Percentiles rank a stretch among this genome's conserved stretches.
Evolutionary conservation across 2,888 invertebrate genomes (phyloP).

Genomic region (Xanthia togata): DNA sequence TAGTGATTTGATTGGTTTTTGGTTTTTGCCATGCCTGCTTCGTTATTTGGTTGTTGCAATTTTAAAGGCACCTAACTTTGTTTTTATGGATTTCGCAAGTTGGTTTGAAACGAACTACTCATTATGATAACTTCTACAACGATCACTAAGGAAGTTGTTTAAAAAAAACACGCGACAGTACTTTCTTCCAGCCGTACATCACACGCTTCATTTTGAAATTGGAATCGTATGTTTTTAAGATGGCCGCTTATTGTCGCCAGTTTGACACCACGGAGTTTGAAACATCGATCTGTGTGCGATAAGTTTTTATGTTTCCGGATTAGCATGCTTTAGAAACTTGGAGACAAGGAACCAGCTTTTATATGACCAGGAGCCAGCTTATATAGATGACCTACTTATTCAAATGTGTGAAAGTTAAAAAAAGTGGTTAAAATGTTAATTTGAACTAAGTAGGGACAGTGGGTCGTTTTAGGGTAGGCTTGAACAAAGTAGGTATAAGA

Average conservation of each 20-base stretch:
- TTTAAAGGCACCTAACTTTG: not conserved
- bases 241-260: constrained; percentile 81
- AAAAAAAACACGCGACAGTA: constrained; percentile 42
- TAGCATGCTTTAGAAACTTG: constrained; percentile 29
- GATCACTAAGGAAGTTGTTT: not conserved
- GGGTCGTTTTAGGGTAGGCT: too few relatives aligned
- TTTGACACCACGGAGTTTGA: constrained; percentile 74
- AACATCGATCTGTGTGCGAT: constrained; percentile 46
- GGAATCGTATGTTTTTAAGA: constrained; percentile 88
- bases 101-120: not conserved
- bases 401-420: constrained; percentile 14
- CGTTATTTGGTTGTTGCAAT: not conserved
- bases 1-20: constrained; percentile 5
- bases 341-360: constrained; percentile 18
- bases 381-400: not conserved
- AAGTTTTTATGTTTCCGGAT: constrained; percentile 61
- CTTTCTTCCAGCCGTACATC: constrained; percentile 74
- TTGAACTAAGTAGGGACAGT: not conserved
- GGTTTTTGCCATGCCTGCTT: not conserved
- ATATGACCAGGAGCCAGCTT: too few relatives aligned
- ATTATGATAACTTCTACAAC: not conserved
- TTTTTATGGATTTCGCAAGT: not conserved
- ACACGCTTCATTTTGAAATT: constrained; percentile 80
- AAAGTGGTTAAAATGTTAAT: not conserved
- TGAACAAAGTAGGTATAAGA: too few relatives aligned